These are phyloP conservation scores for Oscheius myriophilus DNA, from an alignment of 2,888 invertebrate genomes.

Conservation along the genomic window DNA sequence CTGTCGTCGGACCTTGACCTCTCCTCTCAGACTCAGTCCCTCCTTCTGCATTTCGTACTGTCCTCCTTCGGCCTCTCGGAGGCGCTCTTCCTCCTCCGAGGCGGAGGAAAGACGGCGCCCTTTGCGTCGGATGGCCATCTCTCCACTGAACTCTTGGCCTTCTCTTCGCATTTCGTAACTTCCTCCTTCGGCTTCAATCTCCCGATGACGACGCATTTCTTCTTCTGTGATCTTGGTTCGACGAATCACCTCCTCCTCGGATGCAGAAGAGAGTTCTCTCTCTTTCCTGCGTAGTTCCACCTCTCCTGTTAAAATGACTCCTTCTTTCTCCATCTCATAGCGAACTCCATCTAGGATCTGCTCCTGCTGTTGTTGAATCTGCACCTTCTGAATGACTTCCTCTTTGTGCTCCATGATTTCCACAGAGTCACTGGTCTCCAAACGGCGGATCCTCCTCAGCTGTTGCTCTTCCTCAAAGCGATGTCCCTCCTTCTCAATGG, in stretches of 20 bases:
- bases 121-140: conserved; percentile 43
- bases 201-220: conserved; percentile 21
- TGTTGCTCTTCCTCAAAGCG: conserved; percentile 46
- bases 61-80: conserved; percentile 58
- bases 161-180: conserved; percentile 50
- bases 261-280: background rate
- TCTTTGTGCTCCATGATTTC: conserved; percentile 14
- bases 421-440: conserved; percentile 21
- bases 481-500: conserved; percentile 37
- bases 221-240: background rate
- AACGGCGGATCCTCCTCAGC: conserved; percentile 15
- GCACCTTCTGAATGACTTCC: background rate
- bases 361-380: conserved; percentile 9
- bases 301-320: conserved; percentile 7
- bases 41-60: conserved; percentile 52
- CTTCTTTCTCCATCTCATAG: conserved; percentile 14
- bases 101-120: conserved; percentile 49
- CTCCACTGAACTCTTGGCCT: conserved; percentile 57
- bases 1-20: conserved; percentile 39
- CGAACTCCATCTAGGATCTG: conserved; percentile 8
- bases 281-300: background rate
- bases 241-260: background rate
- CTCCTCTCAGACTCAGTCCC: conserved; percentile 51
- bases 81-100: conserved; percentile 45
- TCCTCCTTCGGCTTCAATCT: conserved; percentile 49